Evolutionary conservation across 1,140 invertebrate genomes (phyloP), one percentile per base, ranked within the genome.

Genomic region (Leptinotarsa defecta): DNA sequence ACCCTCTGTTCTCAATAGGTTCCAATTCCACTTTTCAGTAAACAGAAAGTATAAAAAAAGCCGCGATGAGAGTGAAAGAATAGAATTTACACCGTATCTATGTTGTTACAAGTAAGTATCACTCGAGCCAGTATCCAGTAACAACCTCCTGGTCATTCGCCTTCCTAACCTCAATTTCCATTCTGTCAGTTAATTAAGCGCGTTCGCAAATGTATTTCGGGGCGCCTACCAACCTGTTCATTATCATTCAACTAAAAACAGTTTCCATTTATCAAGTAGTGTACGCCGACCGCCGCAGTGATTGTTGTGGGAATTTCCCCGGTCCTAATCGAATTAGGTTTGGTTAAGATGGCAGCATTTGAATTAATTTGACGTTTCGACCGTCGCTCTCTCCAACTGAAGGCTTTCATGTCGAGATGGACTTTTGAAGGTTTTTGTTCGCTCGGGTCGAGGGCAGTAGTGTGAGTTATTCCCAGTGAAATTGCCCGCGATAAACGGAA

Each of bases 191-290:
- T 76, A 76, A 76, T 76, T 76, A 76, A 73, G 62, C 71, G 52
- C 75, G 68, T 70, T 76, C 63, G 75, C 69, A 76, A 76, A 76
- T 76, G 76, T 65, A 74, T 71, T 71, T 70, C 43, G 22, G 63
- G 68, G 22, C 68, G 62, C 72, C 62, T 48, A 15, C 15, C 49
- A 64, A 74, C 62, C 72, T 74, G 68, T 71, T 68, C 76, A 71
- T 71, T 77, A 77, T 74, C 72, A 67, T 74, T 70, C 76, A 73
- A 48, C 72, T 71, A 70, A 68, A 68, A 68, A 52, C 73, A 69
- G 63, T 65, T 71, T 71, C 68, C 68, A 74, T 71, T 74, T 71
- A 74, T 77, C 76, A 74, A 77, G 19, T 71, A 57, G 48, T 48
- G 24, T 68, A 19, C 43, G n/a, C 34, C 34, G 24, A 48, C 67